These are phyloP conservation scores for Drosophila pseudotakahashii DNA, from an alignment of 2,888 invertebrate species.

Conservation along the genomic window DNA sequence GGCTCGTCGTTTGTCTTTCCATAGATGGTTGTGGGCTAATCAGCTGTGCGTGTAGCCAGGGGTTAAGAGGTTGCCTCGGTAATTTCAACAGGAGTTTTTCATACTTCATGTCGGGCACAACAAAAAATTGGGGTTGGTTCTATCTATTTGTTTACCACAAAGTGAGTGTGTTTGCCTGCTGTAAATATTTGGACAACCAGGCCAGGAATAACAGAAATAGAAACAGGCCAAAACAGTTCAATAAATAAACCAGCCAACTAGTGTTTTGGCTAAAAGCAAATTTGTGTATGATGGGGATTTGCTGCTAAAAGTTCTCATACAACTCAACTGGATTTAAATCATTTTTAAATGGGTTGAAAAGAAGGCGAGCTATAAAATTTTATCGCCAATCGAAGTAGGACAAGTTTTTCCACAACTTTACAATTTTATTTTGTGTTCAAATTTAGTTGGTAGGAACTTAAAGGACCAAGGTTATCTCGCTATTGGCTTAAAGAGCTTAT, in stretches of 20 bases:
- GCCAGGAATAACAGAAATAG: slow-evolving; percentile 30
- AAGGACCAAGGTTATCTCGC: background rate
- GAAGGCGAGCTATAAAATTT: background rate
- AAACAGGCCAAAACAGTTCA: slow-evolving; percentile 25
- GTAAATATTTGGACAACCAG: slow-evolving; percentile 28
- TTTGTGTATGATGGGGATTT: slow-evolving; percentile 10
- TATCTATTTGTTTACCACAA: slow-evolving; percentile 22
- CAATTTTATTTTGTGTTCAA: slow-evolving; percentile 5
- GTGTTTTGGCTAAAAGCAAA: slow-evolving; percentile 33
- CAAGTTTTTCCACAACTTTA: background rate
- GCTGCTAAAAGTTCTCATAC: slow-evolving; percentile 5
- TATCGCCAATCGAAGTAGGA: background rate
- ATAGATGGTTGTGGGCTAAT: slow-evolving; percentile 23
- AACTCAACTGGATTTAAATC: background rate
- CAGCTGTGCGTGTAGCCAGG: slow-evolving; percentile 38
- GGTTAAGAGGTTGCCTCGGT: slow-evolving; percentile 31
- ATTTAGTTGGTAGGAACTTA: slow-evolving; percentile 9
- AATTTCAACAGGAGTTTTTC: slow-evolving; percentile 17
- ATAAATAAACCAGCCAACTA: slow-evolving; percentile 15
- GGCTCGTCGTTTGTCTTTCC: slow-evolving; percentile 32
- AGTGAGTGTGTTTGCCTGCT: slow-evolving; percentile 22
- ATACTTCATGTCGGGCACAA: background rate
- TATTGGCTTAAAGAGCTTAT: background rate
- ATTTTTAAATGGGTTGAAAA: background rate
- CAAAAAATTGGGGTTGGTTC: slow-evolving; percentile 18